These are phyloP conservation scores for Bombus haemorrhoidalis DNA, from an alignment of 1,140 invertebrate species.

Conservation along the genomic window DNA sequence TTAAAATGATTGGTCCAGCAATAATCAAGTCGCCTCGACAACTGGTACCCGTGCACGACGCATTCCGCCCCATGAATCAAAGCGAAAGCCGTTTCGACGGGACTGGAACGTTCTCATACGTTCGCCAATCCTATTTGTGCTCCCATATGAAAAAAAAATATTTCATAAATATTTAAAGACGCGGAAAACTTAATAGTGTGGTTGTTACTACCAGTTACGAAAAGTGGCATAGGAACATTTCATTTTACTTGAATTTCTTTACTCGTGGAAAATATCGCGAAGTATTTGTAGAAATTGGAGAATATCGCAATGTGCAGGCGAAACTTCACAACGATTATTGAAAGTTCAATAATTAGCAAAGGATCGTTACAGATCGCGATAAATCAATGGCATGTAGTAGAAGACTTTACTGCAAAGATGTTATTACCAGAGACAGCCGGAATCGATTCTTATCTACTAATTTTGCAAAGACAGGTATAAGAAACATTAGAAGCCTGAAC, in stretches of 20 bases:
- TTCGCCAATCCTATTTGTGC: background rate
- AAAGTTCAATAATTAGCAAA: background rate
- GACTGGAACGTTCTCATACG: constrained; percentile 34
- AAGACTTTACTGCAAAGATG: no score
- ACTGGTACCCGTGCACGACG: constrained; percentile 45
- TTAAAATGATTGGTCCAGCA: constrained; percentile 67
- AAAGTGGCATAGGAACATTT: background rate
- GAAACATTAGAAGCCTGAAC: background rate
- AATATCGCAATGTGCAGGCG: no score
- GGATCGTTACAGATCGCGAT: background rate
- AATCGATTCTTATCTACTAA: background rate
- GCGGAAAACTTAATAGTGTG: background rate
- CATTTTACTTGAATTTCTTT: background rate
- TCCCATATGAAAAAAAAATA: background rate
- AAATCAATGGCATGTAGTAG: background rate
- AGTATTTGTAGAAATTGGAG: background rate
- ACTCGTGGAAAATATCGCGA: background rate
- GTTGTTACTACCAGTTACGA: background rate
- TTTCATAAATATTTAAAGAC: background rate
- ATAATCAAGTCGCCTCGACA: constrained; percentile 63
- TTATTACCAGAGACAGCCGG: background rate
- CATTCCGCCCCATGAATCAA: constrained; percentile 61
- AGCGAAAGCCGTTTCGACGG: constrained; percentile 42
- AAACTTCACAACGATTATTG: no score
- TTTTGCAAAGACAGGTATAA: background rate